Percentiles rank a stretch among this genome's conserved stretches.
Evolutionary conservation across 2,797 vertebrate species (phyloP).

Genomic region (Phataginus tetradactyla): DNA sequence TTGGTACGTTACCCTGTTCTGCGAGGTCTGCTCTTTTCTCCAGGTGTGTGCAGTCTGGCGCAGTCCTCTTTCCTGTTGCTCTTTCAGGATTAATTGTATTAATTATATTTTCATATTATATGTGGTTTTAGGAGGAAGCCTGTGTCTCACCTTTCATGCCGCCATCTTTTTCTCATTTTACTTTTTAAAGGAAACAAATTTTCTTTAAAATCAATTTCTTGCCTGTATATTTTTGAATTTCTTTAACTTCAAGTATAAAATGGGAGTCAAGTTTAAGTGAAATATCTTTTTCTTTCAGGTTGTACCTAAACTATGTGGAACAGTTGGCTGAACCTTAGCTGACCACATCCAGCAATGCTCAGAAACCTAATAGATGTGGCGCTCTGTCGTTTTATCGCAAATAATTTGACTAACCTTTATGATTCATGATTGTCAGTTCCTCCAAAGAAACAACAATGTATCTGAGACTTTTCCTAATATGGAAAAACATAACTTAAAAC

Average conservation of each 20-base stretch:
- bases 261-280: constrained; percentile 18
- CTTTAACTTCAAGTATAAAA: constrained; percentile 43
- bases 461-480: background rate
- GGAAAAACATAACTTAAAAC: constrained; percentile 11
- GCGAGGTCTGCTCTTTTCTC: too few species aligned
- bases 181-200: constrained; percentile 43
- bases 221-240: constrained; percentile 34
- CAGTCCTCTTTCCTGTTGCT: too few species aligned
- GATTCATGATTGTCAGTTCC: background rate
- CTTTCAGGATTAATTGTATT: too few species aligned
- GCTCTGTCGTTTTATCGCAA: constrained; percentile 14
- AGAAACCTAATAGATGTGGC: background rate
- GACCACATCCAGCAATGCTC: background rate
- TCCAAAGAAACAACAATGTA: background rate
- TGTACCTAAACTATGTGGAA: background rate
- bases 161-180: background rate
- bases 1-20: too few species aligned
- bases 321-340: constrained; percentile 4
- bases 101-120: too few species aligned
- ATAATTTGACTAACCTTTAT: constrained; percentile 14
- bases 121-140: too few species aligned
- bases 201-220: constrained; percentile 59
- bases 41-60: too few species aligned
- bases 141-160: too few species aligned
- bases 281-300: background rate